Evolutionary conservation across 2,888 invertebrate species (phyloP).

Genomic region (Cephus runcator): DNA sequence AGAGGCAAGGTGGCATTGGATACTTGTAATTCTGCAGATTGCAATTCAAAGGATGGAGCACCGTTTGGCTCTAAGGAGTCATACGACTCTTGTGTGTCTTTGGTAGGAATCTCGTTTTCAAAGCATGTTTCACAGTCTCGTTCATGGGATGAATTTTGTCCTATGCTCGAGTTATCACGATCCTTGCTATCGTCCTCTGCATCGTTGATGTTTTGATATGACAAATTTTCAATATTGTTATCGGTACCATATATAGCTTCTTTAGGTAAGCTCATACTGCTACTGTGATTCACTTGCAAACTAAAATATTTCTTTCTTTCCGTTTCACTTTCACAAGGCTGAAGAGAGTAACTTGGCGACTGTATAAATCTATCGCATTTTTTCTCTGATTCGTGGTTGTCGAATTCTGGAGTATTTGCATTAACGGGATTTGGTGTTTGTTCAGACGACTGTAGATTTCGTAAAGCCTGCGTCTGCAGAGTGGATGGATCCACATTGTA

Average conservation of each 20-base stretch:
- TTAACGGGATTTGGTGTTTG: neutral
- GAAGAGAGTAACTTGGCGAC: conserved; percentile 1
- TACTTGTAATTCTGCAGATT: conserved; percentile 7
- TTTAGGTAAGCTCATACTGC: conserved; percentile 3
- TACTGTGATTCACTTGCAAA: conserved; percentile 24
- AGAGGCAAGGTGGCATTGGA: conserved; percentile 11
- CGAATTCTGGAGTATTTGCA: neutral
- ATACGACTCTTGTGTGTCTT: conserved; percentile 49
- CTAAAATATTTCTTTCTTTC: conserved; percentile 37
- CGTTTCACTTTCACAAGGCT: conserved; percentile 12
- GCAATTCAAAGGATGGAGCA: conserved; percentile 23
- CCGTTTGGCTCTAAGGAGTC: conserved; percentile 51
- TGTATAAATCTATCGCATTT: conserved; percentile 28
- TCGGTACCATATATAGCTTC: conserved; percentile 20
- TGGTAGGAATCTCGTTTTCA: conserved; percentile 49
- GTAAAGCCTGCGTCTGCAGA: conserved; percentile 7
- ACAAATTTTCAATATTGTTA: neutral
- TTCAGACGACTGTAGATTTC: neutral
- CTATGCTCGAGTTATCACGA: neutral
- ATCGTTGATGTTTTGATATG: neutral
- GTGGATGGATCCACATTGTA: conserved; percentile 38
- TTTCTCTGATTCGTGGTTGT: neutral
- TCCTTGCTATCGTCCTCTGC: neutral
- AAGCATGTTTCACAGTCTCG: conserved; percentile 24
- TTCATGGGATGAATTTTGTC: conserved; percentile 3